These are phyloP conservation scores for Syngnathus scovelli DNA, from an alignment of 2,113 vertebrate genomes.

Conservation along the genomic window DNA sequence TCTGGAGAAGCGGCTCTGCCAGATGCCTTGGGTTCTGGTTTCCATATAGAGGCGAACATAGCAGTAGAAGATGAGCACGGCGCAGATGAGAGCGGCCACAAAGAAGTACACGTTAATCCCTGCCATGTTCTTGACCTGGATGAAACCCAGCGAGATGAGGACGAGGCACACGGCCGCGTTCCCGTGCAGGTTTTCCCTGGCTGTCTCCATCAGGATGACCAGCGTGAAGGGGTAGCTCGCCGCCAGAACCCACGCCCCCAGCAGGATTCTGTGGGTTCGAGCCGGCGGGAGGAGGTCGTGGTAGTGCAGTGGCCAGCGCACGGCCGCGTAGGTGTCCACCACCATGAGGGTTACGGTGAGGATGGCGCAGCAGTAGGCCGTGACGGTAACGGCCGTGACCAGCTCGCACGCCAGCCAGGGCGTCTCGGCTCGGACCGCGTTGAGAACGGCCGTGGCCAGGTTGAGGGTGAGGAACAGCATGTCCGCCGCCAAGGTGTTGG, in stretches of 20 bases:
- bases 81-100: constrained; percentile 56
- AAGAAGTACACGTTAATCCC: constrained; percentile 60
- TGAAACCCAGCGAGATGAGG: constrained; percentile 52
- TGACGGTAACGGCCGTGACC: constrained; percentile 53
- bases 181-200: not conserved
- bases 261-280: constrained; percentile 53
- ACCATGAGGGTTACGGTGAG: constrained; percentile 74
- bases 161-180: constrained; percentile 56
- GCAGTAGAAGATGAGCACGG: constrained; percentile 68
- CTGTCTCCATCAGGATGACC: constrained; percentile 53
- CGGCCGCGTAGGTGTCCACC: constrained; percentile 72
- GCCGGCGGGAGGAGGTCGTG: constrained; percentile 56
- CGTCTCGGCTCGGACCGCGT: constrained; percentile 22
- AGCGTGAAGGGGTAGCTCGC: constrained; percentile 61
- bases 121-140: constrained; percentile 17
- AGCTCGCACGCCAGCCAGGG: constrained; percentile 59
- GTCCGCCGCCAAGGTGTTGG: constrained; percentile 72
- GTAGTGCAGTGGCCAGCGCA: constrained; percentile 73
- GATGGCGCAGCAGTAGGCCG: constrained; percentile 64
- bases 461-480: constrained; percentile 70
- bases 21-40: constrained; percentile 73
- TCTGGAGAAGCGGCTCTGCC: constrained; percentile 70
- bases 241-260: constrained; percentile 64
- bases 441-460: constrained; percentile 53
- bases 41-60: constrained; percentile 74